Percentiles rank a stretch among this genome's conserved stretches.
phyloP scores from a whole-genome alignment of 2,113 vertebrate genomes.

The Oncorhynchus masou region DNA sequence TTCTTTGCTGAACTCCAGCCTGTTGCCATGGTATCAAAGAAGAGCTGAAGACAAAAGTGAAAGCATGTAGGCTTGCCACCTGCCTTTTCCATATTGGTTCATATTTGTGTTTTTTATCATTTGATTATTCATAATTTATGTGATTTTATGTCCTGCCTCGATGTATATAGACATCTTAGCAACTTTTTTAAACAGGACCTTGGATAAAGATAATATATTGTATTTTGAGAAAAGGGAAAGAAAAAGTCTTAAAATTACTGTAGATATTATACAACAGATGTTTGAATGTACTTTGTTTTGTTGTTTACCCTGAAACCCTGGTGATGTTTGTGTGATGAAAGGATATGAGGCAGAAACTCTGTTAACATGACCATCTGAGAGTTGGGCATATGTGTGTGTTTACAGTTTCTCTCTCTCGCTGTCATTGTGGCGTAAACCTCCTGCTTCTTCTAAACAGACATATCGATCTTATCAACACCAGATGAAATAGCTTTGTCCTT shows the following conservation, averaged over 20 bases:
- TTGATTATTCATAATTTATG: constrained; percentile 32
- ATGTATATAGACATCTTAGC: constrained; percentile 61
- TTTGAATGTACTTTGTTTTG: constrained; percentile 77
- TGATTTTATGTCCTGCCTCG: constrained; percentile 39
- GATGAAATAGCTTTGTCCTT: constrained; percentile 3
- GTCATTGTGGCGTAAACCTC: background rate
- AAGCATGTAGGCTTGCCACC: constrained; percentile 48
- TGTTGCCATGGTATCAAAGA: constrained; percentile 53
- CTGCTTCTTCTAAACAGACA: background rate
- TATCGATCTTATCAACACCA: background rate
- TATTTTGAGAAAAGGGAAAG: constrained; percentile 69
- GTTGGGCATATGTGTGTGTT: constrained; percentile 14
- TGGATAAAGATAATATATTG: constrained; percentile 41
- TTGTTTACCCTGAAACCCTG: constrained; percentile 58
- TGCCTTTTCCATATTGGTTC: constrained; percentile 52
- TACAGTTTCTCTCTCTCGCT: constrained; percentile 8
- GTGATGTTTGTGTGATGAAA: constrained; percentile 53
- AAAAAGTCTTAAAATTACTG: constrained; percentile 32
- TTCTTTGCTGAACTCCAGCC: constrained; percentile 49
- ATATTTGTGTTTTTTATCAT: background rate
- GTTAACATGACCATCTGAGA: constrained; percentile 35
- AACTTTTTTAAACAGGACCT: constrained; percentile 43
- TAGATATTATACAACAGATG: constrained; percentile 60
- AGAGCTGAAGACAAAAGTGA: constrained; percentile 51
- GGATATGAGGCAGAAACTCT: constrained; percentile 52